These are phyloP conservation scores for Triplophysa dalaica DNA, from an alignment of 2,113 vertebrate genomes.

Conservation along the genomic window DNA sequence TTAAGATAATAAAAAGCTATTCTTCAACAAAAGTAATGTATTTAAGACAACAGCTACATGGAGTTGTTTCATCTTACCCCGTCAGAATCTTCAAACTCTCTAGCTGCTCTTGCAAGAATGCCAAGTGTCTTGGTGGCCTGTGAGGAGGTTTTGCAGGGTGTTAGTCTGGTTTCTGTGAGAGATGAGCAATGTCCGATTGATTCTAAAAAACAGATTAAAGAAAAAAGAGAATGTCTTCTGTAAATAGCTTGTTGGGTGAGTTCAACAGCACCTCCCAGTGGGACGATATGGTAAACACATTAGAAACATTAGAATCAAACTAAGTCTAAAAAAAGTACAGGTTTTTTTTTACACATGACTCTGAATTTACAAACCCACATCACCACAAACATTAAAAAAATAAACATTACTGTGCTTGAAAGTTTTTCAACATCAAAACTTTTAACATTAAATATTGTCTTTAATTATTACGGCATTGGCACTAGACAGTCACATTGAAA, in stretches of 20 bases:
- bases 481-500: no score
- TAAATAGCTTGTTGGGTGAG: not conserved
- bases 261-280: no score
- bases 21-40: no score
- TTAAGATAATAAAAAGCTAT: no score
- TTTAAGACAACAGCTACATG: no score
- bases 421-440: no score
- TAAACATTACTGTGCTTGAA: no score
- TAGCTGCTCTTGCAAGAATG: slow-evolving; percentile 68
- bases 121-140: slow-evolving; percentile 58
- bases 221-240: not conserved
- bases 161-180: not conserved
- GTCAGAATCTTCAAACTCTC: slow-evolving; percentile 71
- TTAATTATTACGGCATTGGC: no score
- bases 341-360: not conserved
- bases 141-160: not conserved
- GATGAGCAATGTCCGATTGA: not conserved
- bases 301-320: not conserved
- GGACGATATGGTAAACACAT: not conserved
- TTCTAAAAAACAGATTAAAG: slow-evolving; percentile 4
- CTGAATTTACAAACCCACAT: no score
- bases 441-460: no score
- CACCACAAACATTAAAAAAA: no score
- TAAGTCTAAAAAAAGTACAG: not conserved
- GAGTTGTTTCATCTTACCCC: slow-evolving; percentile 27